phyloP scores from a whole-genome alignment of 2,113 vertebrate genomes.

The Coracopsis vasa region DNA sequence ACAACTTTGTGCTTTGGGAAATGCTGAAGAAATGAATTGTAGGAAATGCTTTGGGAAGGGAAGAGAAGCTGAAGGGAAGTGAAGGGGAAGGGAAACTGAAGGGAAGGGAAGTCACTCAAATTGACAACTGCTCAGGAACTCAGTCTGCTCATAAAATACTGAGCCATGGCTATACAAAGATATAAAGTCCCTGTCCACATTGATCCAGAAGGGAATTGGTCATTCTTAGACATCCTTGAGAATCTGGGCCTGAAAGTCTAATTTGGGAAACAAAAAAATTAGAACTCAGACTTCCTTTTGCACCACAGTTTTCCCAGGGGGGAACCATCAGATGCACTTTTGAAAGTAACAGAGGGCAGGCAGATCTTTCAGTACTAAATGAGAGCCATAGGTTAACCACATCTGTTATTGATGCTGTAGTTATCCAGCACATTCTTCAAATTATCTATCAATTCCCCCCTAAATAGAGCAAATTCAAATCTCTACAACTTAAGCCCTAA shows the following conservation, averaged over 20 bases:
- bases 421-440: not conserved
- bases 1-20: not conserved
- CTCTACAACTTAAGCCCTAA: not conserved
- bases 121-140: not conserved
- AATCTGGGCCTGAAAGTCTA: not conserved
- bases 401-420: not conserved
- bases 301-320: not conserved
- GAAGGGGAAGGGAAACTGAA: too few species aligned
- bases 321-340: not conserved
- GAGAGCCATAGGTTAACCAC: not conserved
- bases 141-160: not conserved
- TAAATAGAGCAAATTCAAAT: not conserved
- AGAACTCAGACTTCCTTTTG: not conserved
- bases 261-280: not conserved
- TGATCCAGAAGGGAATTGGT: not conserved
- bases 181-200: not conserved
- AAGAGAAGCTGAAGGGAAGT: too few species aligned
- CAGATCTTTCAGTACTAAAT: not conserved
- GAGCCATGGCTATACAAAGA: not conserved
- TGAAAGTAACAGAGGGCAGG: not conserved
- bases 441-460: not conserved
- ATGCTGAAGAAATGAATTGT: not conserved
- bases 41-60: too few species aligned
- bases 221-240: not conserved
- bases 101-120: not conserved